Percentiles rank a stretch among this genome's conserved stretches.
These are phyloP conservation scores for Dynastes hyllus DNA, from an alignment of 2,888 invertebrate species.

Conservation along the genomic window DNA sequence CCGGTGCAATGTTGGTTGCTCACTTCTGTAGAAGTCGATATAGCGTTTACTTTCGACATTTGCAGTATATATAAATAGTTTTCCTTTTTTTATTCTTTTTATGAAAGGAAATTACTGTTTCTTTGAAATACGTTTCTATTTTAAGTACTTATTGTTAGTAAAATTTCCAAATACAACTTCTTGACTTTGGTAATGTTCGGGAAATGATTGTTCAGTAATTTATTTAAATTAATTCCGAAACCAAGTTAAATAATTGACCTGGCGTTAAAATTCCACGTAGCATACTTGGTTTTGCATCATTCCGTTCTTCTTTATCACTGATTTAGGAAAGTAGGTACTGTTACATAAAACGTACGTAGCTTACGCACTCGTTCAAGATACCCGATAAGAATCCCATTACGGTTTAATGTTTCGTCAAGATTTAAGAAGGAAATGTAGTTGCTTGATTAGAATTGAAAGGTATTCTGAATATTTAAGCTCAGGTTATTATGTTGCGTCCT, in stretches of 20 bases:
- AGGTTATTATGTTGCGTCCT: too few relatives aligned
- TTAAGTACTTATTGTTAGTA: too few relatives aligned
- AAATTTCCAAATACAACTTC: too few relatives aligned
- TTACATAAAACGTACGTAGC: constrained; percentile 24
- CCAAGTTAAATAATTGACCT: neutral
- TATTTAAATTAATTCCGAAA: constrained; percentile 1
- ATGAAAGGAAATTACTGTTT: too few relatives aligned
- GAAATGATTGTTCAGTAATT: too few relatives aligned
- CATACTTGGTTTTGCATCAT: neutral
- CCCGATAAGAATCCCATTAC: constrained; percentile 25
- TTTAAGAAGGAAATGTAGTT: constrained; percentile 11
- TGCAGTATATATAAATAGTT: too few relatives aligned
- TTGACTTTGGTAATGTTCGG: too few relatives aligned
- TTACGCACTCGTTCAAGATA: constrained; percentile 16
- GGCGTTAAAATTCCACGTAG: neutral
- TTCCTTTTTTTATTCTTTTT: too few relatives aligned
- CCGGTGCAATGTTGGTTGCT: too few relatives aligned
- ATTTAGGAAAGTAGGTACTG: neutral
- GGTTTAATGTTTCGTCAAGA: constrained; percentile 10
- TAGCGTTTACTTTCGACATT: too few relatives aligned
- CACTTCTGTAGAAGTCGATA: too few relatives aligned
- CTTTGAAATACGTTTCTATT: too few relatives aligned
- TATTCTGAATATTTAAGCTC: neutral
- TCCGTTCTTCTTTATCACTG: neutral
- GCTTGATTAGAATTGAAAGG: constrained; percentile 4